Evolutionary conservation across 2,888 invertebrate genomes (phyloP), one percentile per base, ranked within the genome.

Genomic region (Bombyx huttoni): DNA sequence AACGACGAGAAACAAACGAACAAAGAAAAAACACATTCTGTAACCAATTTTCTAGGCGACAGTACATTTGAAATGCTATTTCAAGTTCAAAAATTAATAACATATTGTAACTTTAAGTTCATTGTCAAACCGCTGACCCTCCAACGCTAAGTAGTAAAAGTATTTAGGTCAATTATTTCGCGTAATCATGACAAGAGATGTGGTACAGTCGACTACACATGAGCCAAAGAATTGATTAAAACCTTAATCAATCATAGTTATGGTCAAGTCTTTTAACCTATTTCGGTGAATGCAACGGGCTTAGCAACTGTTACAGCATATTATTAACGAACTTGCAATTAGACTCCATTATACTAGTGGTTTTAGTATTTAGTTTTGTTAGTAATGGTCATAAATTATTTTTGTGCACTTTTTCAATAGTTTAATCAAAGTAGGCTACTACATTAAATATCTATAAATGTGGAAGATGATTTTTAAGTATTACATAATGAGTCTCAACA

Each of bases 121-220:
- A 85, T 76, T 86, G 83, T 70, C 82, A 79, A 63, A 65, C 56
- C 60, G 57, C 76, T 75, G 75, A 80, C 78, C 78, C 71, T 67
- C 62, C 52, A 59, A 57, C 60, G 60, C 57, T 58, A 59, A 61
- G 58, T 56, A 60, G 57, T 55, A 54, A 60, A 71, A 71, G 67
- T 76, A 81, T 81, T 75, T 68, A 71, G 80, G 78, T 64, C 77
- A 70, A 58, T 65, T 62, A 62, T 62, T 34, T 24, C 14, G 63
- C 61, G 56, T 66, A 67, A 74, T 70, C 68, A 64, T 67, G 68
- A 74, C 73, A 66, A 60, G 54, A 59, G 51, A 54, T 53, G 40
- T 40, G 40, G 40, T 40, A 40, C 40, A 40, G 40, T 40, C 40
- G 40, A 7, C 12, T 40, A 0, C 40, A 40, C 40, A 12, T 40